These are phyloP conservation scores for Eupristina koningsbergeri DNA, from an alignment of 1,140 invertebrate species.

Conservation along the genomic window DNA sequence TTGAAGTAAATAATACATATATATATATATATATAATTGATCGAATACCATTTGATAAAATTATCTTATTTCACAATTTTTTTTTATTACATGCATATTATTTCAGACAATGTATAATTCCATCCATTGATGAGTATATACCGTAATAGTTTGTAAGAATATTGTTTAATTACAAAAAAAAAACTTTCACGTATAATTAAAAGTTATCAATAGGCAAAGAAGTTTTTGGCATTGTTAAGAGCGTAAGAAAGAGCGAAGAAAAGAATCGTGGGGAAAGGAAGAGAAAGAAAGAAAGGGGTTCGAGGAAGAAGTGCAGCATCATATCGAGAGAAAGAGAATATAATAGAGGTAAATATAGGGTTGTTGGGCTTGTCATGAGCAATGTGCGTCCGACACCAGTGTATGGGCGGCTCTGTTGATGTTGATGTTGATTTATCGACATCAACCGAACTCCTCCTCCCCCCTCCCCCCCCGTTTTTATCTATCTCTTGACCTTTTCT, in stretches of 20 bases:
- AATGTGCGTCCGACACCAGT: not conserved
- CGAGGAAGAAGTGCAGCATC: constrained; percentile 5
- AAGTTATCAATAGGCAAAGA: not conserved
- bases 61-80: too few species aligned
- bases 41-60: too few species aligned
- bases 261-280: too few species aligned
- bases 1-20: too few species aligned
- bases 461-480: constrained; percentile 9
- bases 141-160: not conserved
- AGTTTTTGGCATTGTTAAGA: not conserved
- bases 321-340: constrained; percentile 18
- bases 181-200: not conserved
- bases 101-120: too few species aligned
- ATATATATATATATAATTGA: too few species aligned
- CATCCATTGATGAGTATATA: too few species aligned
- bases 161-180: not conserved
- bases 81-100: too few species aligned
- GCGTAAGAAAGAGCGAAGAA: not conserved
- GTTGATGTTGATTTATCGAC: constrained; percentile 28
- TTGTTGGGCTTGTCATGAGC: constrained; percentile 34
- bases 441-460: constrained; percentile 18
- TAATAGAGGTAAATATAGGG: constrained; percentile 27
- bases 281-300: constrained; percentile 22
- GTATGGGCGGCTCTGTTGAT: not conserved
- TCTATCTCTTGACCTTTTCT: not conserved